Conservation (phyloP, 2,888 invertebrate species). For the Steinernema scapterisci region DNA sequence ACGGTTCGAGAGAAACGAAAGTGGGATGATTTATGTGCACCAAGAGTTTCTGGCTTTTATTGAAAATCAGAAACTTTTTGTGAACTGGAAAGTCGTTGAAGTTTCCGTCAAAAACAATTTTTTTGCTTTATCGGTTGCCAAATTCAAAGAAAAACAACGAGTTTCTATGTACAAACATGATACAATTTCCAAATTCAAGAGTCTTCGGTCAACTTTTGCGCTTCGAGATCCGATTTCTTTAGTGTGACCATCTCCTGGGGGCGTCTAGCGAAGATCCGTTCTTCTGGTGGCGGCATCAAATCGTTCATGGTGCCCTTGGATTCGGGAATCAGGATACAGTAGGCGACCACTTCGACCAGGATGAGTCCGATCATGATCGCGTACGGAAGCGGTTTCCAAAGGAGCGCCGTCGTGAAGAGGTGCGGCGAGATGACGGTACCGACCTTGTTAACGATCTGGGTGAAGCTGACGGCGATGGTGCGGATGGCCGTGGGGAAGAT, state of each 20-base stretch:
- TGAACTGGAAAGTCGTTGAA: too few relatives aligned
- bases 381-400: conserved; percentile 58
- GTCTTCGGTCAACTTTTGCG: background rate
- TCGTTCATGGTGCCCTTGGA: conserved; percentile 58
- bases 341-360: conserved; percentile 48
- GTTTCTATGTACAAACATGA: too few relatives aligned
- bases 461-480: conserved; percentile 42
- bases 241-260: background rate
- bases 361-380: conserved; percentile 52
- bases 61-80: too few relatives aligned
- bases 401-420: conserved; percentile 53
- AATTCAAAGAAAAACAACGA: too few relatives aligned
- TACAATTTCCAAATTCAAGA: too few relatives aligned
- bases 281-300: conserved; percentile 51
- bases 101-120: too few relatives aligned
- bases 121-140: too few relatives aligned
- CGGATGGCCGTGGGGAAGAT: conserved; percentile 23
- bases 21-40: too few relatives aligned
- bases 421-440: conserved; percentile 58
- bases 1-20: too few relatives aligned
- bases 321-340: conserved; percentile 54
- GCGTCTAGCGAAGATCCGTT: conserved; percentile 43
- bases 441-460: conserved; percentile 49
- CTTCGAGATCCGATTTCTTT: background rate
- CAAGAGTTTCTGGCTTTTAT: too few relatives aligned